Conservation (phyloP, 2,888 invertebrate species). For the Himalopsyche tibetana region DNA sequence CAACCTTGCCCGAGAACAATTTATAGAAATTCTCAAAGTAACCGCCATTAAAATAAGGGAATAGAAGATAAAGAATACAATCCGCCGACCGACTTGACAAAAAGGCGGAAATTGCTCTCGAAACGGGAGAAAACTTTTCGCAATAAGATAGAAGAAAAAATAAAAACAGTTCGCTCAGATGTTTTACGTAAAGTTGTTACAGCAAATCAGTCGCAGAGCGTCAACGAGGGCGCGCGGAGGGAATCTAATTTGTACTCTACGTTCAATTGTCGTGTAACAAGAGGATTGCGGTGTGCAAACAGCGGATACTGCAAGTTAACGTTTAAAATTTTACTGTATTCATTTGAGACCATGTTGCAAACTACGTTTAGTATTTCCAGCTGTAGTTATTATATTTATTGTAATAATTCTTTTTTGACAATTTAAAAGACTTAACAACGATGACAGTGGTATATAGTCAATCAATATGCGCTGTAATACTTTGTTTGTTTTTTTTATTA, state of each 20-base stretch:
- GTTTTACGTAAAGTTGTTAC: slow-evolving; percentile 38
- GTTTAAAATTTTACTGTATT: background rate
- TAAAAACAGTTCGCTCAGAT: slow-evolving; percentile 33
- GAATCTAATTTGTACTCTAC: slow-evolving; percentile 35
- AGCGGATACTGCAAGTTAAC: background rate
- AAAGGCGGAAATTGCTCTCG: slow-evolving; percentile 35
- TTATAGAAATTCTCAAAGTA: too few relatives aligned
- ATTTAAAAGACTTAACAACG: too few relatives aligned
- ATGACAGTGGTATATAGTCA: too few relatives aligned
- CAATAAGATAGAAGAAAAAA: background rate
- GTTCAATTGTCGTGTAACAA: slow-evolving; percentile 7
- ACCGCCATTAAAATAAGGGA: too few relatives aligned
- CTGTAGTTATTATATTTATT: too few relatives aligned
- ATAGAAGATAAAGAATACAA: slow-evolving; percentile 12
- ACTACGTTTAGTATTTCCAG: too few relatives aligned
- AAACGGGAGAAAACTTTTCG: slow-evolving; percentile 35
- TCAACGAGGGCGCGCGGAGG: slow-evolving; percentile 27
- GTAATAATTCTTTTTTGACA: too few relatives aligned
- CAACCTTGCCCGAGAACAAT: too few relatives aligned
- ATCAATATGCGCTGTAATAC: too few relatives aligned
- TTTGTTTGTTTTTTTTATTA: too few relatives aligned
- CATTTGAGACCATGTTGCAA: too few relatives aligned
- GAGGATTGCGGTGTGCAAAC: slow-evolving; percentile 19
- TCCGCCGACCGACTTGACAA: slow-evolving; percentile 6
- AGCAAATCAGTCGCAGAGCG: slow-evolving; percentile 32